Conservation (phyloP, 1,140 invertebrate genomes). For the Stenopsyche tienmushanensis region DNA sequence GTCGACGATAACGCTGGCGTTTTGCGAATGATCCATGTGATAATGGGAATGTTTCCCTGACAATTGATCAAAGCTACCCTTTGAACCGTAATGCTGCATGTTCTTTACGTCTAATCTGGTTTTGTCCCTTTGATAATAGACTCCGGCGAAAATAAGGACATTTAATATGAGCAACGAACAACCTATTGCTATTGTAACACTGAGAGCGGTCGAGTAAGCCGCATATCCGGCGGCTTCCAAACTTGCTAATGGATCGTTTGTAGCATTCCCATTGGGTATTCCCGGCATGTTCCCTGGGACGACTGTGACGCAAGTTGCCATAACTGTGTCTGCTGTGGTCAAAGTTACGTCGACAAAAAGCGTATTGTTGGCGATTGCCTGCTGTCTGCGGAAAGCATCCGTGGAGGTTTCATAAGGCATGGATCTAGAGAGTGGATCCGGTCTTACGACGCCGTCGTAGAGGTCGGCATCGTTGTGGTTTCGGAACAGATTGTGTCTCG, state of each 20-base stretch:
- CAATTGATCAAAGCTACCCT: slow-evolving; percentile 71
- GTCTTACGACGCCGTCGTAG: slow-evolving; percentile 80
- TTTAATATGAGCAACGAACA: slow-evolving; percentile 85
- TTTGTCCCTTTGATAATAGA: slow-evolving; percentile 86
- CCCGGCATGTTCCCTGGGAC: slow-evolving; percentile 48
- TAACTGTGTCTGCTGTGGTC: slow-evolving; percentile 52
- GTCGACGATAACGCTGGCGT: slow-evolving; percentile 73
- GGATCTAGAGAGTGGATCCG: slow-evolving; percentile 68
- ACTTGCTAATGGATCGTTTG: slow-evolving; percentile 72
- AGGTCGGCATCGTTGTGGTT: slow-evolving; percentile 78
- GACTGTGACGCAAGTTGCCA: slow-evolving; percentile 53
- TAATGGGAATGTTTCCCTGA: slow-evolving; percentile 65
- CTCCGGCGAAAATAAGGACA: slow-evolving; percentile 81
- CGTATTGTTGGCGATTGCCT: slow-evolving; percentile 45
- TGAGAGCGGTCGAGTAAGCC: slow-evolving; percentile 79
- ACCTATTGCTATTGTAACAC: slow-evolving; percentile 86
- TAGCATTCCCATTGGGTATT: slow-evolving; percentile 53
- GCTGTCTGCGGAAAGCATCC: slow-evolving; percentile 43
- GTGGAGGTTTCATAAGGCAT: slow-evolving; percentile 41
- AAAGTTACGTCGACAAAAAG: slow-evolving; percentile 50
- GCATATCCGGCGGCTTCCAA: slow-evolving; percentile 76
- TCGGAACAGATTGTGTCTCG: slow-evolving; percentile 79
- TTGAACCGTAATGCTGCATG: slow-evolving; percentile 58
- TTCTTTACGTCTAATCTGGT: slow-evolving; percentile 61
- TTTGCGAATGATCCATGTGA: slow-evolving; percentile 65